Evolutionary conservation across 2,797 vertebrate species (phyloP).

Genomic region (Sternarchorhynchus goeldii): DNA sequence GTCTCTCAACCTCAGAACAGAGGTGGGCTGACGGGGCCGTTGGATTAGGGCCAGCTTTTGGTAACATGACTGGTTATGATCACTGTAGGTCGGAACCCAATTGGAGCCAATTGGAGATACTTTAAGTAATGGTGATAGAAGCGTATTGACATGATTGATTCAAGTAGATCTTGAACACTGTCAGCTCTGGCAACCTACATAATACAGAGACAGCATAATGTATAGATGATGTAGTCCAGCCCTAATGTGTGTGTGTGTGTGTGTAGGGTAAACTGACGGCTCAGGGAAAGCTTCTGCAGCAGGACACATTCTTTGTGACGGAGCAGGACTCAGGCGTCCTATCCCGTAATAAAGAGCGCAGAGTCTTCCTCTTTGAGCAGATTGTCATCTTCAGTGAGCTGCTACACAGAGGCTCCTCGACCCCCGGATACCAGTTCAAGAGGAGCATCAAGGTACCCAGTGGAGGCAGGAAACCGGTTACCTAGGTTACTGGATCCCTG

Average conservation of each 20-base stretch:
- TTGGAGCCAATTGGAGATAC: too few relatives aligned
- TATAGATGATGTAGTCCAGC: neutral
- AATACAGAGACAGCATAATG: neutral
- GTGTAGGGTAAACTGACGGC: conserved; percentile 90
- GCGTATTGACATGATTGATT: neutral
- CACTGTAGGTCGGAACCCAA: too few relatives aligned
- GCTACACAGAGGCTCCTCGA: conserved; percentile 89
- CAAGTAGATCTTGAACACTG: neutral
- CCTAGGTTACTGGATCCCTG: too few relatives aligned
- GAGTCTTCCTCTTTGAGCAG: conserved; percentile 96
- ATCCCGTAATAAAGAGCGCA: conserved; percentile 92
- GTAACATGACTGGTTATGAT: neutral
- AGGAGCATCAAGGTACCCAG: conserved; percentile 73
- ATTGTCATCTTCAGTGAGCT: conserved; percentile 96
- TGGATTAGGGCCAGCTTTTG: neutral
- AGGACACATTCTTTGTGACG: conserved; percentile 94
- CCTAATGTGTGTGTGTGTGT: neutral
- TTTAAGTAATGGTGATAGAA: neutral
- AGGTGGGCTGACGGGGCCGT: neutral
- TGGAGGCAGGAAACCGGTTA: neutral
- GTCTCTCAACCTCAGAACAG: neutral
- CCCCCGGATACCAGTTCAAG: conserved; percentile 92
- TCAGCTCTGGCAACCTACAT: neutral
- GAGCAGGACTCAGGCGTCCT: conserved; percentile 91
- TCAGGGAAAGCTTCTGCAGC: conserved; percentile 94